These are phyloP conservation scores for Drosophila cardini DNA, from an alignment of 1,140 invertebrate species.

Conservation along the genomic window DNA sequence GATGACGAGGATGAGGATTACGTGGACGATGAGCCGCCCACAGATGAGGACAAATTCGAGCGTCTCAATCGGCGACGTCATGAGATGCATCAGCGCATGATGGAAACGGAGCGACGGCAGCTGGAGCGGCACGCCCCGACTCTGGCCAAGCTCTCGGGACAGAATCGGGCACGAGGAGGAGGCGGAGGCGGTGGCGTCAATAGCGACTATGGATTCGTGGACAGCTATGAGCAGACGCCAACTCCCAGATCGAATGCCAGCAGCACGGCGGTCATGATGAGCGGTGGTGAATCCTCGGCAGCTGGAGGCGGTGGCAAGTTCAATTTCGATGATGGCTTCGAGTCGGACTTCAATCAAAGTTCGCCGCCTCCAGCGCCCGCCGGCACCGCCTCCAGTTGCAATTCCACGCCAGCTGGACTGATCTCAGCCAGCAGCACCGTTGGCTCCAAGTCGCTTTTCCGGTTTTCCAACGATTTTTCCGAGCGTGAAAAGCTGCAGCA, in stretches of 20 bases:
- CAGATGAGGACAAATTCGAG: slow-evolving; percentile 83
- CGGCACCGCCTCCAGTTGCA: slow-evolving; percentile 80
- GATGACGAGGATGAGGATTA: slow-evolving; percentile 80
- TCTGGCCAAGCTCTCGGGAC: slow-evolving; percentile 60
- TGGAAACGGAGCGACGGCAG: slow-evolving; percentile 75
- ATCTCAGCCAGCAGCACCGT: slow-evolving; percentile 47
- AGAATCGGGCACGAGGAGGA: slow-evolving; percentile 55
- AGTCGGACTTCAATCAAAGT: slow-evolving; percentile 84
- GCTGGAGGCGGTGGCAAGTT: slow-evolving; percentile 66
- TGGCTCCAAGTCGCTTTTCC: slow-evolving; percentile 78
- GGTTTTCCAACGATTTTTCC: slow-evolving; percentile 87
- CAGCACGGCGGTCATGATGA: slow-evolving; percentile 66
- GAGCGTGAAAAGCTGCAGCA: slow-evolving; percentile 84
- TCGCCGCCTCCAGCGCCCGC: slow-evolving; percentile 77
- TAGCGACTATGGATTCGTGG: slow-evolving; percentile 79
- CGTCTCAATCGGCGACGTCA: slow-evolving; percentile 75
- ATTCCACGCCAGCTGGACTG: slow-evolving; percentile 70
- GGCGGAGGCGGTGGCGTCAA: slow-evolving; percentile 33
- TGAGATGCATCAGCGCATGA: slow-evolving; percentile 83
- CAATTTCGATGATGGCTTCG: slow-evolving; percentile 84
- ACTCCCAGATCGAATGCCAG: slow-evolving; percentile 77
- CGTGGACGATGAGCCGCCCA: slow-evolving; percentile 76
- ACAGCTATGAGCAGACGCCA: slow-evolving; percentile 81
- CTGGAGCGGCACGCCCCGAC: slow-evolving; percentile 60
- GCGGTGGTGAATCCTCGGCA: slow-evolving; percentile 65